Conservation (phyloP, 2,888 invertebrate species). For the Drosophila picticornis region DNA sequence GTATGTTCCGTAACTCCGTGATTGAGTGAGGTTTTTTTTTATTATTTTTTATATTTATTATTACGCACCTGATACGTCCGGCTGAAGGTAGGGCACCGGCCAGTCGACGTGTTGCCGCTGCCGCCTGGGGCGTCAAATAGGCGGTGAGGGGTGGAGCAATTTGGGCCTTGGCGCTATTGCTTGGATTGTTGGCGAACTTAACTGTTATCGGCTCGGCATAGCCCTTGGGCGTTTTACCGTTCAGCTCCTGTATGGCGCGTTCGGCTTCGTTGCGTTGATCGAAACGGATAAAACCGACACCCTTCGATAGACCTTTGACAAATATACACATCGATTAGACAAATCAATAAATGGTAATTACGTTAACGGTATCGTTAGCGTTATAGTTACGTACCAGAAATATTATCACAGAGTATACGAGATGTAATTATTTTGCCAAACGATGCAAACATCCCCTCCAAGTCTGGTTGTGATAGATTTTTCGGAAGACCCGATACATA, state of each 20-base stretch:
- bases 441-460: conserved; percentile 97
- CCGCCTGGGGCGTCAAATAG: conserved; percentile 92
- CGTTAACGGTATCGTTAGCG: not conserved
- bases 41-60: not conserved
- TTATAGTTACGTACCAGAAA: conserved; percentile 80
- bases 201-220: conserved; percentile 96
- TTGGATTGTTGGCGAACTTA: conserved; percentile 97
- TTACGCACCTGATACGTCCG: conserved; percentile 92
- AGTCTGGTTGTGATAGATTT: conserved; percentile 97
- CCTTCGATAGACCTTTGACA: conserved; percentile 93
- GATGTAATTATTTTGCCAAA: conserved; percentile 98
- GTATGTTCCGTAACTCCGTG: conserved; percentile 3
- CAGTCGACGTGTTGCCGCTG: conserved; percentile 90
- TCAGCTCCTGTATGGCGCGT: conserved; percentile 94
- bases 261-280: conserved; percentile 97
- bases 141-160: conserved; percentile 92
- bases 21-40: not conserved
- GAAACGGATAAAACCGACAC: conserved; percentile 97
- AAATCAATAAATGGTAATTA: not conserved
- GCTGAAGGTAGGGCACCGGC: conserved; percentile 90
- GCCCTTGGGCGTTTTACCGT: conserved; percentile 95
- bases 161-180: conserved; percentile 92
- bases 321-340: not conserved
- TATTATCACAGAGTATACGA: conserved; percentile 97
- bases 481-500: conserved; percentile 99